Evolutionary conservation across 2,888 invertebrate species (phyloP), one percentile per base, ranked within the genome.

Genomic region (Spatulosminthurus flaviceps): DNA sequence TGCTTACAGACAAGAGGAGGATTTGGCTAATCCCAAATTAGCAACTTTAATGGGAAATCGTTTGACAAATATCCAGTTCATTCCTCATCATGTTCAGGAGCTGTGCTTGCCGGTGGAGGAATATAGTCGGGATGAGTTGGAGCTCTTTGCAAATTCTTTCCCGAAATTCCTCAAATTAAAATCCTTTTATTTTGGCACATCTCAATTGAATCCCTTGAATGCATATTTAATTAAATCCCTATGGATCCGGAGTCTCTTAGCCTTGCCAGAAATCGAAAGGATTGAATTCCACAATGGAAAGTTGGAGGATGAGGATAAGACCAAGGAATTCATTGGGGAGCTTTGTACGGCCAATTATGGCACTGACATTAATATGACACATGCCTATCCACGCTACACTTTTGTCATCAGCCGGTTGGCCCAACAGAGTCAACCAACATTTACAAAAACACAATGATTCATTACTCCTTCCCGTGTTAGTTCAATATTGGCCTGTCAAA

Each of bases 71-170:
- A 21, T 76, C n/a, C 66, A 76, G 4, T 42, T 60, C 22, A 76
- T 76, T 21, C 76, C 76, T 2, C 2, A 9, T n/a, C 64, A 76
- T 64, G 7, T 76, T 1, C 21, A 11, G 0, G 76, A 76, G 21
- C 67, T 76, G 1, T 76, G 61, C 28, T 26, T 76, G 5, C 29
- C 76, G 11, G 64, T 76, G 13, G 76, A 76, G 29, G 76, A 76
- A 41, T 76, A 76, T 24, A 66, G 66, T n/a, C 76, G 76, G n/a
- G 76, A 76, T 60, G 76, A 76, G 42, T 41, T 76, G 41, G 76
- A 76, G n/a, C 34, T 66, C 0, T 66, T 76, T 26, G 76, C 76
- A 1, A 66, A 66, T 64, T 24, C 22, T 11, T 76, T 76, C 21
- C 34, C 64, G 5, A 34, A 41, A 28, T 76, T 76, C 61, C 21